Evolutionary conservation across 2,888 invertebrate genomes (phyloP), one percentile per base, ranked within the genome.

Genomic region (Ectemnius continuus): DNA sequence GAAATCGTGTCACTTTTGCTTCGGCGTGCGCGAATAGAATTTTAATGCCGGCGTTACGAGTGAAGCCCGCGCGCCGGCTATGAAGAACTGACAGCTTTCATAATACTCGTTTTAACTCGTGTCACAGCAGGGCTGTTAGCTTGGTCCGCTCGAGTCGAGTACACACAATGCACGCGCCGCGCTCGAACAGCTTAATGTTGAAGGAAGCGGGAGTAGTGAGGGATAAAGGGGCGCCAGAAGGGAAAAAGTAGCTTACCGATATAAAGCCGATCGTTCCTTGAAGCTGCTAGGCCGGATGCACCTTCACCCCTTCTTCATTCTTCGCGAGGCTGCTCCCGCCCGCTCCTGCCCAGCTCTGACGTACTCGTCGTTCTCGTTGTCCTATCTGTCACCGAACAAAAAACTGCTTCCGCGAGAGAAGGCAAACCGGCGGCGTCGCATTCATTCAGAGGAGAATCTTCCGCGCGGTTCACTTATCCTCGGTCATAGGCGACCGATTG

Each of bases 221-320:
- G 16, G 14, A 52, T 16, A 52, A 14, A 23, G 6, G 52, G 16
- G 5, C 13, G 16, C 52, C 8, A 16, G 16, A 5, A 52, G 16
- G 52, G 14, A 11, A 69, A 62, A 70, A 47, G n/a, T 45, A 16
- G 67, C 83, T 84, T 73, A 83, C 83, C 81, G 77, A 82, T 81
- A 77, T 70, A 67, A 75, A 75, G 67, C 76, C 71, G 73, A 66
- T 70, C 70, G 76, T 82, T 76, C 69, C 77, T 62, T 64, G 61
- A 58, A 65, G 67, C 63, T 45, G 20, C 20, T 60, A 8, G 47
- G 67, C 67, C 59, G 63, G 75, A 47, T 60, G 61, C 56, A 48
- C 62, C 62, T 70, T 82, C 82, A 76, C 65, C 75, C 76, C 69
- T 69, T 63, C 73, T 65, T 83, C 84, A 83, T 82, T 69, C 76